Evolutionary conservation across 2,113 vertebrate genomes (phyloP).

Genomic region (Sarotherodon lohbergeri): DNA sequence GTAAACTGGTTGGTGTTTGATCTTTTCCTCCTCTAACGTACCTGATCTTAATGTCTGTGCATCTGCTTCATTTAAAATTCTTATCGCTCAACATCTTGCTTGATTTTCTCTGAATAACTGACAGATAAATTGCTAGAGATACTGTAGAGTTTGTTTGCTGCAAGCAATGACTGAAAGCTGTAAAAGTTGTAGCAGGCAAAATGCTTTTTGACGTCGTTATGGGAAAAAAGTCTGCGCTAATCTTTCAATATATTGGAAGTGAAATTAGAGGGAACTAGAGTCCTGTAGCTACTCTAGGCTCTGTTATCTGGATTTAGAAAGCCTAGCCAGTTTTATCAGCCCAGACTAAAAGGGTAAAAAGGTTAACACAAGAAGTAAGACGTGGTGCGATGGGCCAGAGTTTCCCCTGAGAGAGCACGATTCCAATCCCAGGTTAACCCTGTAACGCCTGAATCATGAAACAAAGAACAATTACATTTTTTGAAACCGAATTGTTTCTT

Average conservation of each 20-base stretch:
- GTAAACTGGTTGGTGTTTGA: slow-evolving; percentile 4
- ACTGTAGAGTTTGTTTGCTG: background rate
- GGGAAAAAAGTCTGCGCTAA: fast-evolving
- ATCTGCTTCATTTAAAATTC: background rate
- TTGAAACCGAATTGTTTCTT: fast-evolving
- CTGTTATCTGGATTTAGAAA: background rate
- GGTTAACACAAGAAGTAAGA: background rate
- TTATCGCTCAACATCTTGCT: background rate
- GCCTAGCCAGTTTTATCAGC: background rate
- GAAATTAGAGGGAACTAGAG: background rate
- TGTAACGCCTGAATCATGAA: background rate
- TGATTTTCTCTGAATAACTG: background rate
- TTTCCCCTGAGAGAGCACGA: background rate
- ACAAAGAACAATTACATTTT: background rate
- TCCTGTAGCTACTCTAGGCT: background rate
- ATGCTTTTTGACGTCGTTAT: background rate
- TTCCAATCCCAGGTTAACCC: background rate
- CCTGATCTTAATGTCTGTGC: background rate
- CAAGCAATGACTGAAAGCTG: background rate
- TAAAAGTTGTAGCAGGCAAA: background rate
- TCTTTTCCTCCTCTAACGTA: background rate
- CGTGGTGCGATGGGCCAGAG: background rate
- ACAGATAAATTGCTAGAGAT: background rate
- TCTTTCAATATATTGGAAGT: background rate
- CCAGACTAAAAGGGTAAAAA: background rate